Evolutionary conservation across 2,113 vertebrate genomes (phyloP), one percentile per base, ranked within the genome.

Genomic region (Cinclus cinclus): DNA sequence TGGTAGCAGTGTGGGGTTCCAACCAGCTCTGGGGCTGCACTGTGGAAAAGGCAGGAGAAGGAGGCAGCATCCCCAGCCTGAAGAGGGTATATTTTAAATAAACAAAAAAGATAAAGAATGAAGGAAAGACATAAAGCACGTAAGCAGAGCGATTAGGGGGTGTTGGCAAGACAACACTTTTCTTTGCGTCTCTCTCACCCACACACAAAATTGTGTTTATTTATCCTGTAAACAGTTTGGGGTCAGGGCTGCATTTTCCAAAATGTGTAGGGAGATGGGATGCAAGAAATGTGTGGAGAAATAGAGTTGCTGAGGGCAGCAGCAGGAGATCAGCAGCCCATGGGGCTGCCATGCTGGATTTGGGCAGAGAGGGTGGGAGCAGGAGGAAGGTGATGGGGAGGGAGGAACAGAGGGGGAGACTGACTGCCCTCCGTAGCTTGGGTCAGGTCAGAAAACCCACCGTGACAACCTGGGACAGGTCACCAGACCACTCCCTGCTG

Each of bases 281-380:
- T 85, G 70, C 0, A 4, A 90, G 55, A 84, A 94, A 76, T 7
- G 10, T 33, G 41, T 28, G 55, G 20, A 50, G 74, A 69, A 87
- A 52, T 1, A 11, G 24, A 82, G 77, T 28, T 52, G 53, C 39
- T 55, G 49, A 49, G 30, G n/a, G 20, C 5, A 31, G 49, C 55
- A 73, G 64, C 9, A 12, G 35, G 33, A 53, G 41, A 41, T 33
- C 3, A 5, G 60, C 49, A 74, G 59, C 33, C 17, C 35, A 11
- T 7, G 18, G 81, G 50, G 20, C 1, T 1, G 19, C 31, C 28
- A 12, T 0, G 4, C 13, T 0, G 0, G 39, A 55, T 76, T 88
- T 75, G 0, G 0, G 47, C 62, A 71, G n/a, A 0, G 3, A 77
- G 33, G 19, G 20, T 1, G 8, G 77, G 8, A 71, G 12, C 1